phyloP scores from a whole-genome alignment of 2,888 invertebrate species.

The Andrena praecox region DNA sequence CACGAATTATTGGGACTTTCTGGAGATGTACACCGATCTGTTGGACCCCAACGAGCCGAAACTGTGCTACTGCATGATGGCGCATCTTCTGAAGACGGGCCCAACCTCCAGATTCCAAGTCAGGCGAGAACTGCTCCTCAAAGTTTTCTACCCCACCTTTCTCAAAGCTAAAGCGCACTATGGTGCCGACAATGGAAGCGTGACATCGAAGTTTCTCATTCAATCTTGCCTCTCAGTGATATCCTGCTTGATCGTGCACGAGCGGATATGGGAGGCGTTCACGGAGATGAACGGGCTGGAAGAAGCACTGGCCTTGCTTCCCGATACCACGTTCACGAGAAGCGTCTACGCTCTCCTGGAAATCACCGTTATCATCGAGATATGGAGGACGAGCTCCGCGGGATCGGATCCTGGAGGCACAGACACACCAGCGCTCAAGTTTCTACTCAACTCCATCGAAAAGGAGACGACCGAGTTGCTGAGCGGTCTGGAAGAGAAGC shows the following conservation, averaged over 20 bases:
- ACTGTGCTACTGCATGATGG: slow-evolving; percentile 87
- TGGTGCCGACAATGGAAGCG: slow-evolving; percentile 82
- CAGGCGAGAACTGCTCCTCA: slow-evolving; percentile 87
- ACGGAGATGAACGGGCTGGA: slow-evolving; percentile 87
- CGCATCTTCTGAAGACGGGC: slow-evolving; percentile 87
- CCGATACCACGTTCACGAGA: slow-evolving; percentile 86
- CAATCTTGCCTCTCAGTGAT: slow-evolving; percentile 88
- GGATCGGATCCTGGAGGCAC: slow-evolving; percentile 20
- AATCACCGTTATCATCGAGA: slow-evolving; percentile 87
- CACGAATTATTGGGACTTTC: slow-evolving; percentile 86
- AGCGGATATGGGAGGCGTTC: slow-evolving; percentile 87
- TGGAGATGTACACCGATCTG: slow-evolving; percentile 87
- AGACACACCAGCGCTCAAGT: slow-evolving; percentile 67
- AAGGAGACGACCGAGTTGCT: slow-evolving; percentile 76
- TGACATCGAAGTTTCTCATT: slow-evolving; percentile 87
- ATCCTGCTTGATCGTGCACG: slow-evolving; percentile 86
- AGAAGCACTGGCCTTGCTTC: slow-evolving; percentile 86
- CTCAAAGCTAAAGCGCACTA: slow-evolving; percentile 86
- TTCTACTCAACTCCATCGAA: slow-evolving; percentile 77
- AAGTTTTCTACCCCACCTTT: slow-evolving; percentile 88
- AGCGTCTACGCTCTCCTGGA: slow-evolving; percentile 88
- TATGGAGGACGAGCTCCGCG: slow-evolving; percentile 84
- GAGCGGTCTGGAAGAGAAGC: slow-evolving; percentile 48
- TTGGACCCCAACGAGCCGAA: slow-evolving; percentile 86
- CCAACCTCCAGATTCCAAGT: slow-evolving; percentile 86